Conservation (phyloP, 2,888 invertebrate species). For the Cataglyphis rosenhaueri region DNA sequence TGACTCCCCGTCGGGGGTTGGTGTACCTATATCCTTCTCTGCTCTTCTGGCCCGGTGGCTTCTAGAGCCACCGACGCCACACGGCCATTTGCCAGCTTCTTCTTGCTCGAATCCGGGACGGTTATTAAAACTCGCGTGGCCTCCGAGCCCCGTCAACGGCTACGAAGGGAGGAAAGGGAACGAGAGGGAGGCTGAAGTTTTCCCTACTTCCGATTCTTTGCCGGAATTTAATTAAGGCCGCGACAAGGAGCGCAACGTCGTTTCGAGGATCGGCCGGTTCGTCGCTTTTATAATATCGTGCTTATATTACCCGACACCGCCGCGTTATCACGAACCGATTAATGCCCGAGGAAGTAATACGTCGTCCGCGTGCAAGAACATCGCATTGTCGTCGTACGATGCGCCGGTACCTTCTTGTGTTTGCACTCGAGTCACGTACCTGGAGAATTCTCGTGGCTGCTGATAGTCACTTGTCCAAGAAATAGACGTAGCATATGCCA, state of each 20-base stretch:
- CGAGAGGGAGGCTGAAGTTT: constrained; percentile 58
- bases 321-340: constrained; percentile 52
- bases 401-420: constrained; percentile 46
- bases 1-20: constrained; percentile 72
- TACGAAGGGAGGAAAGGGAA: not conserved
- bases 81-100: constrained; percentile 80
- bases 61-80: constrained; percentile 69
- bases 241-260: constrained; percentile 60
- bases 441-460: constrained; percentile 47
- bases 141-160: constrained; percentile 50
- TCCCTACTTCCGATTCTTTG: constrained; percentile 72
- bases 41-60: constrained; percentile 62
- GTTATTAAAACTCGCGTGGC: constrained; percentile 79
- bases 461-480: constrained; percentile 52
- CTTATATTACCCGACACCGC: constrained; percentile 45
- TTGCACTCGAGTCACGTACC: constrained; percentile 51
- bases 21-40: constrained; percentile 52
- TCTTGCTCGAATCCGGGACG: constrained; percentile 73
- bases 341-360: constrained; percentile 52
- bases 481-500: constrained; percentile 38
- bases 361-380: constrained; percentile 54
- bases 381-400: constrained; percentile 45
- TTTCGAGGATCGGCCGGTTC: constrained; percentile 52
- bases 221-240: constrained; percentile 76
- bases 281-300: constrained; percentile 57